phyloP scores from a whole-genome alignment of 2,888 invertebrate genomes.

The Empis stercorea region DNA sequence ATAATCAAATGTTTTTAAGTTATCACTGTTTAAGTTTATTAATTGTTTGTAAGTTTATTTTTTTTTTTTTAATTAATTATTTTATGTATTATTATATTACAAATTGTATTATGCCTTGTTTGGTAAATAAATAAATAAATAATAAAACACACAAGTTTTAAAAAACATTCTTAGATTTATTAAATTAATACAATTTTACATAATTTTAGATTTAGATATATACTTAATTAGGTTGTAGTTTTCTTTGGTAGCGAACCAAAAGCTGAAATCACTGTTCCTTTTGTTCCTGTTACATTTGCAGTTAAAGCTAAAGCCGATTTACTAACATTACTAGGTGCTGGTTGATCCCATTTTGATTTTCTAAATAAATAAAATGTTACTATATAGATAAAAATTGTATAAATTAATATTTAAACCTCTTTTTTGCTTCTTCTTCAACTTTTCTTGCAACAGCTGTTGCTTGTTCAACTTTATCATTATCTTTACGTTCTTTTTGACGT shows the following conservation, averaged over 20 bases:
- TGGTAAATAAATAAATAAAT: no score
- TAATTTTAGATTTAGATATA: no score
- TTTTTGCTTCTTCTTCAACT: constrained; percentile 59
- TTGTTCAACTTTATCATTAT: constrained; percentile 68
- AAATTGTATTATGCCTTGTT: no score
- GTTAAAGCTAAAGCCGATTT: constrained; percentile 59
- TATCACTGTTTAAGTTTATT: no score
- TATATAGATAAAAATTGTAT: background rate
- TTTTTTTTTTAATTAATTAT: no score
- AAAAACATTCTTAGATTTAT: no score
- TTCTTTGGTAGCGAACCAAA: constrained; percentile 85
- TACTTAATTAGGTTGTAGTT: background rate
- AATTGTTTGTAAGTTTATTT: no score
- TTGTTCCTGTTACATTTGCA: constrained; percentile 74
- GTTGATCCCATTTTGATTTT: constrained; percentile 90
- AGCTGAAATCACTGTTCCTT: constrained; percentile 84
- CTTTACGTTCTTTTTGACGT: constrained; percentile 79
- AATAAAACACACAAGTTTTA: no score
- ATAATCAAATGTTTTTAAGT: no score
- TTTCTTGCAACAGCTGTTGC: constrained; percentile 56
- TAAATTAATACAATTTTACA: no score
- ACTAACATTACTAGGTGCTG: constrained; percentile 43
- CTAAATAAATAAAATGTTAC: constrained; percentile 27
- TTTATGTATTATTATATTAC: no score
- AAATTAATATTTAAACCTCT: constrained; percentile 35